phyloP scores from a whole-genome alignment of 2,113 vertebrate genomes.

The Rhagologus leucostigma region DNA sequence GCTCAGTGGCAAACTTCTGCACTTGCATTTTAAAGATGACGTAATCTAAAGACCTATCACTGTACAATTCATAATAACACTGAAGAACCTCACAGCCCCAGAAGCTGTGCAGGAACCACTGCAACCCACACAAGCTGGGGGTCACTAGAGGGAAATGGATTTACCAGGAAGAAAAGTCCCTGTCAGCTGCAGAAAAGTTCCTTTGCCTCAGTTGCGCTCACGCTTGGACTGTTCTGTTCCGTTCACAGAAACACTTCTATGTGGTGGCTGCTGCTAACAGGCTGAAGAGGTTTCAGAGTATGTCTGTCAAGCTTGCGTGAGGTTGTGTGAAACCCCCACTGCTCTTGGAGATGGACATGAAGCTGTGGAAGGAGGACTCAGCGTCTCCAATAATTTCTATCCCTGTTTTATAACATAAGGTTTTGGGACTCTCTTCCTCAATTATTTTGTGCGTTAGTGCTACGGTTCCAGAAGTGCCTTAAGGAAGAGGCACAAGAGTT shows the following conservation, averaged over 20 bases:
- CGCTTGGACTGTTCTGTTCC: neutral
- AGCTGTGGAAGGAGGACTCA: neutral
- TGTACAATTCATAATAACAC: neutral
- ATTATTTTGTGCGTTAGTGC: neutral
- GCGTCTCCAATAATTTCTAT: neutral
- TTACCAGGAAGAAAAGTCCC: neutral
- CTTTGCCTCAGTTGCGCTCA: neutral
- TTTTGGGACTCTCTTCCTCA: neutral
- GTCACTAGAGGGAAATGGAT: neutral
- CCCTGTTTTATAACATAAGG: neutral
- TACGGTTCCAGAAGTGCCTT: neutral
- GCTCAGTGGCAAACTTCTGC: neutral
- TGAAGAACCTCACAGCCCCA: neutral
- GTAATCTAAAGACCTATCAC: neutral
- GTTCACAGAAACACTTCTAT: conserved; percentile 85
- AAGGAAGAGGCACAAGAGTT: neutral
- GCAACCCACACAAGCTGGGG: neutral
- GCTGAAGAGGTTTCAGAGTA: conserved; percentile 78
- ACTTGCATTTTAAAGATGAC: neutral
- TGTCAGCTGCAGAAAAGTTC: neutral
- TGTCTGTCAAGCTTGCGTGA: conserved; percentile 54
- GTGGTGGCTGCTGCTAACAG: conserved; percentile 86
- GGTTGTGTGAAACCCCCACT: neutral
- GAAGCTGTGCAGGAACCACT: neutral
- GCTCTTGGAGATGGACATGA: neutral